These are phyloP conservation scores for Cardiocondyla obscurior DNA, from an alignment of 1,140 invertebrate species.

Conservation along the genomic window DNA sequence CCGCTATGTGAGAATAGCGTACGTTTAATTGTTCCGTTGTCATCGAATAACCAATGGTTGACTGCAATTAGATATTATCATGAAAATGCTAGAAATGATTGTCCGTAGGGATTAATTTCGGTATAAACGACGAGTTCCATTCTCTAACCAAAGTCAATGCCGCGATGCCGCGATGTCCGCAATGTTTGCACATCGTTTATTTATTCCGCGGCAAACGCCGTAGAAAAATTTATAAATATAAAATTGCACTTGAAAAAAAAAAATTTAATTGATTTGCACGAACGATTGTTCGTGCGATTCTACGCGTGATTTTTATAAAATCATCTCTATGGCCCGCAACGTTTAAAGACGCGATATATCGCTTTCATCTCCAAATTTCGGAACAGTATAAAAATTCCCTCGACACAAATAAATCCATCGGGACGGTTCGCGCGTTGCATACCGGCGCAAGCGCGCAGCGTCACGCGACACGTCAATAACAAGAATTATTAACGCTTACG, in stretches of 20 bases:
- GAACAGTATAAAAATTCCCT: constrained; percentile 3
- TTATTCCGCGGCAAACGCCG: background rate
- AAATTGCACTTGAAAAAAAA: too few species aligned
- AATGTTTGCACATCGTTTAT: too few species aligned
- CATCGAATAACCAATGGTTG: background rate
- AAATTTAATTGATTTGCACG: too few species aligned
- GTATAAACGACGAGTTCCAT: background rate
- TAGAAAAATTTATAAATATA: too few species aligned
- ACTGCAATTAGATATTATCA: constrained; percentile 36
- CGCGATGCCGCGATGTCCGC: too few species aligned
- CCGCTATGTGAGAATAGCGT: constrained; percentile 53
- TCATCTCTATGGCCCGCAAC: too few species aligned
- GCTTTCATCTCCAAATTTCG: background rate
- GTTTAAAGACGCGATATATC: background rate
- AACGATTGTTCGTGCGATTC: too few species aligned
- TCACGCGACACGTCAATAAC: constrained; percentile 65
- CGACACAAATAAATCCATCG: background rate
- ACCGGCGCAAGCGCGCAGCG: background rate
- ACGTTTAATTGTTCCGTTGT: constrained; percentile 46
- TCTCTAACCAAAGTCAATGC: background rate
- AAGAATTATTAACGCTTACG: constrained; percentile 57
- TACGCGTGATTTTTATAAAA: too few species aligned
- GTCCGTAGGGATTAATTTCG: constrained; percentile 3
- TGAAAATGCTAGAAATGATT: constrained; percentile 10
- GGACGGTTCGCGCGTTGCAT: background rate